These are phyloP conservation scores for Saxidomus purpurata DNA, from an alignment of 1,140 invertebrate species.

Conservation along the genomic window DNA sequence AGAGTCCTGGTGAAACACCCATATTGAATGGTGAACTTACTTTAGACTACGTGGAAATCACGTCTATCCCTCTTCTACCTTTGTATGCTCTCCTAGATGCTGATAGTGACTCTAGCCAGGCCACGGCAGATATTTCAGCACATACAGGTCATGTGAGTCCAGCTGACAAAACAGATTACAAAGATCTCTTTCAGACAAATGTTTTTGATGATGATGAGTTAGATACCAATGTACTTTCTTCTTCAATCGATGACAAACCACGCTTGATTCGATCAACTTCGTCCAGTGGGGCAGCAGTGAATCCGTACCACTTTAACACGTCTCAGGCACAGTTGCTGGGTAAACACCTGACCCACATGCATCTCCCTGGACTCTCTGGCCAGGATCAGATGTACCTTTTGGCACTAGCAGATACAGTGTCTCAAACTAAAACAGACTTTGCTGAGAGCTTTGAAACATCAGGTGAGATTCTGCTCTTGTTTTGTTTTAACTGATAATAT, in stretches of 20 bases:
- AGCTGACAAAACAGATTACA: constrained; percentile 91
- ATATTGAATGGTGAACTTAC: constrained; percentile 92
- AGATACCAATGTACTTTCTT: constrained; percentile 85
- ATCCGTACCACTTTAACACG: constrained; percentile 84
- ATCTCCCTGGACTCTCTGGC: constrained; percentile 98
- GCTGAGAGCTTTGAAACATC: constrained; percentile 75
- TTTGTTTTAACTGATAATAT: no score
- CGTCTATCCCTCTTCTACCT: constrained; percentile 98
- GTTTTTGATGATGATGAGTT: constrained; percentile 84
- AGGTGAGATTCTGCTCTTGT: constrained; percentile 40
- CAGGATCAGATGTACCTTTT: constrained; percentile 99
- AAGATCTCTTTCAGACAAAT: constrained; percentile 92
- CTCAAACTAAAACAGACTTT: constrained; percentile 87
- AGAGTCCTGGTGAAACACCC: constrained; percentile 81
- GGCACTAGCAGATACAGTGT: constrained; percentile 98
- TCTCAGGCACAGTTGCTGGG: constrained; percentile 89
- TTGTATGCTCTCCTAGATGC: constrained; percentile 98
- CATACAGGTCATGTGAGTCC: constrained; percentile 17
- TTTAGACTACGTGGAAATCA: constrained; percentile 98
- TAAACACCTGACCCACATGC: constrained; percentile 96
- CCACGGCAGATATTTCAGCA: constrained; percentile 69
- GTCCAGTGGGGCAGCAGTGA: constrained; percentile 47
- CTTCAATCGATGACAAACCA: constrained; percentile 75
- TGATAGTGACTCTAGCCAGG: constrained; percentile 91
- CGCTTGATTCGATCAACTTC: constrained; percentile 56